Conservation (phyloP, 2,888 invertebrate species). For the Tipula helvola region DNA sequence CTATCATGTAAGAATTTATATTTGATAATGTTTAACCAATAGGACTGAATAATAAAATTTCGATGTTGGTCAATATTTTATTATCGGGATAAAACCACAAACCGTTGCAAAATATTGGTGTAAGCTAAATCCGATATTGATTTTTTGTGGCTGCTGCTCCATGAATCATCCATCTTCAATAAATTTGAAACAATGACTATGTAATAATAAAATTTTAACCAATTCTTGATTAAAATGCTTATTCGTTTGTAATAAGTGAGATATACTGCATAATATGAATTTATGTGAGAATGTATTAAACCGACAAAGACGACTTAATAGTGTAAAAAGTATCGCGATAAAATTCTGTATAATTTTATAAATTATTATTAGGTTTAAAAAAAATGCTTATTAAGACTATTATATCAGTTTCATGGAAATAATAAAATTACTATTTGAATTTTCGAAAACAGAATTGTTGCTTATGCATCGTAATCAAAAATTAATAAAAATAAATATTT, state of each 20-base stretch:
- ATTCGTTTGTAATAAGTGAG: not conserved
- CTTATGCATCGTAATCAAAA: not conserved
- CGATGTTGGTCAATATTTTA: not conserved
- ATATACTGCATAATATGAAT: not conserved
- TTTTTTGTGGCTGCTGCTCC: not conserved
- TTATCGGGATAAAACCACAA: not conserved
- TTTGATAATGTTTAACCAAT: not conserved
- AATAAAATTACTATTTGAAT: not conserved
- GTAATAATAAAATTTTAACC: not conserved
- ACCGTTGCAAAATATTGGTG: not conserved
- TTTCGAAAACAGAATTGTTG: not conserved
- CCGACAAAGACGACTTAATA: not conserved
- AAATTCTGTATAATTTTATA: not conserved
- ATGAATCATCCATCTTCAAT: not conserved
- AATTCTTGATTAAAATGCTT: not conserved
- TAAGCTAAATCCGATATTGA: not conserved
- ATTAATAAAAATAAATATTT: not conserved
- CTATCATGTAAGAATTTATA: not conserved
- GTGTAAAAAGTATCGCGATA: not conserved
- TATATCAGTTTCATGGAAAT: not conserved
- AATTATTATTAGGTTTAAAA: not conserved
- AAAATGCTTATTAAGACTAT: not conserved
- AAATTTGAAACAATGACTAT: not conserved
- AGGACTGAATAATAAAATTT: not conserved
- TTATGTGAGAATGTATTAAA: not conserved